Conservation (phyloP, 35 echinoderm and acorn worm species). For the Apostichopus parvimensis region DNA sequence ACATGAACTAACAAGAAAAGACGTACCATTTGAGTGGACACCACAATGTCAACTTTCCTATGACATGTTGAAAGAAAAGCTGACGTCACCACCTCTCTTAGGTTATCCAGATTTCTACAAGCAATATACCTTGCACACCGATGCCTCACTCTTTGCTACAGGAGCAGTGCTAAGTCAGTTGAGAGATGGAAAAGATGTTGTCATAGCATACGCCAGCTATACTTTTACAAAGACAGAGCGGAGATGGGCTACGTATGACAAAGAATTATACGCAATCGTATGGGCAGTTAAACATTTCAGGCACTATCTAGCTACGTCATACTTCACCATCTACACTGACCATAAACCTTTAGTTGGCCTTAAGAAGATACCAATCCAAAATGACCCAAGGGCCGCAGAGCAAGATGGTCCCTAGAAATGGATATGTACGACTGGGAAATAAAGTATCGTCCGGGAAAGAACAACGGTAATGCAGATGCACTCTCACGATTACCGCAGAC, state of each 20-base stretch:
- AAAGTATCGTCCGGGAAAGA: constrained; percentile 3
- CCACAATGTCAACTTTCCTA: neutral
- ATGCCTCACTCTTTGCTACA: neutral
- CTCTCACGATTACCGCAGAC: constrained; percentile 9
- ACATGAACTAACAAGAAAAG: neutral
- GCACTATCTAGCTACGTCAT: neutral
- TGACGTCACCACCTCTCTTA: neutral
- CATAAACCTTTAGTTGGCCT: constrained; percentile 33
- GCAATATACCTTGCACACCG: constrained; percentile 6
- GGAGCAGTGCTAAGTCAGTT: neutral
- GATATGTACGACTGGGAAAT: neutral
- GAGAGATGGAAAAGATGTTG: neutral
- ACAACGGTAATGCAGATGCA: constrained; percentile 34
- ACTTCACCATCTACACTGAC: constrained; percentile 2
- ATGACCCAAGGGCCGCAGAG: neutral
- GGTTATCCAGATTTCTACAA: constrained; percentile 31
- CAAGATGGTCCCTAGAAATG: neutral
- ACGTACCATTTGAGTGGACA: constrained; percentile 6
- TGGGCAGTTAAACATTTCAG: constrained; percentile 16
- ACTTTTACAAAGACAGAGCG: neutral
- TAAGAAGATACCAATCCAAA: neutral
- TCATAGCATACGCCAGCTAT: constrained; percentile 28
- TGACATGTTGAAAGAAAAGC: neutral
- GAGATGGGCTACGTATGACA: constrained; percentile 12
- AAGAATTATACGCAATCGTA: constrained; percentile 30